Evolutionary conservation across 2,888 invertebrate genomes (phyloP).

Genomic region (Leptopilina drosophilae): DNA sequence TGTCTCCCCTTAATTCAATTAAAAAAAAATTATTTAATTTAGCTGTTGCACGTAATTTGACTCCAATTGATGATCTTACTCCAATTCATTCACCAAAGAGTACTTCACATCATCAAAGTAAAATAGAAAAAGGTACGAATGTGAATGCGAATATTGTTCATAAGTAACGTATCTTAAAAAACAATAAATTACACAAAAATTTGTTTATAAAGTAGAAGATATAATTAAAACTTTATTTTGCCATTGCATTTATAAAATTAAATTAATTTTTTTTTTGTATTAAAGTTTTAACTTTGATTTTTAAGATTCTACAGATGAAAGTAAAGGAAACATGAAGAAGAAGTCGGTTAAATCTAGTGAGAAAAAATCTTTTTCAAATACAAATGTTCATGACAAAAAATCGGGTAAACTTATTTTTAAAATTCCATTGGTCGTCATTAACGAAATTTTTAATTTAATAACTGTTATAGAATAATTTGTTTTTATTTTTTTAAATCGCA

Average conservation of each 20-base stretch:
- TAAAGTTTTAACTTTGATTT: neutral
- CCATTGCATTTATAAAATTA: slow-evolving; percentile 1
- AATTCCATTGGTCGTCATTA: neutral
- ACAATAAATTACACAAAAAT: neutral
- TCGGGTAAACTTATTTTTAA: neutral
- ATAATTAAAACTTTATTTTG: neutral
- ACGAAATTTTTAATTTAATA: neutral
- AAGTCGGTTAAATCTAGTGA: neutral
- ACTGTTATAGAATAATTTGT: neutral
- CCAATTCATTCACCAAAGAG: too few relatives aligned
- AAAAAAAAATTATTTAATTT: too few relatives aligned
- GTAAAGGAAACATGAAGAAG: slow-evolving; percentile 2
- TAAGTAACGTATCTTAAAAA: neutral
- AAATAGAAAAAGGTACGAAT: neutral
- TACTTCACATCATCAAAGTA: too few relatives aligned
- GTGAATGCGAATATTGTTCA: neutral
- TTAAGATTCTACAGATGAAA: neutral
- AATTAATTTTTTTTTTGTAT: neutral
- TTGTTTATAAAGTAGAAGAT: neutral
- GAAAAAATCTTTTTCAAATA: neutral
- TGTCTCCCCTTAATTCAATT: too few relatives aligned
- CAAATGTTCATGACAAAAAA: neutral
- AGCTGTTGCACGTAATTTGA: too few relatives aligned
- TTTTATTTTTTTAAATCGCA: neutral
- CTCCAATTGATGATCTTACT: too few relatives aligned